A percentile compares a stretch with the other conserved stretches of the same genome.
phyloP scores from a whole-genome alignment of 2,113 vertebrate genomes.

The Grammomys dolichurus region DNA sequence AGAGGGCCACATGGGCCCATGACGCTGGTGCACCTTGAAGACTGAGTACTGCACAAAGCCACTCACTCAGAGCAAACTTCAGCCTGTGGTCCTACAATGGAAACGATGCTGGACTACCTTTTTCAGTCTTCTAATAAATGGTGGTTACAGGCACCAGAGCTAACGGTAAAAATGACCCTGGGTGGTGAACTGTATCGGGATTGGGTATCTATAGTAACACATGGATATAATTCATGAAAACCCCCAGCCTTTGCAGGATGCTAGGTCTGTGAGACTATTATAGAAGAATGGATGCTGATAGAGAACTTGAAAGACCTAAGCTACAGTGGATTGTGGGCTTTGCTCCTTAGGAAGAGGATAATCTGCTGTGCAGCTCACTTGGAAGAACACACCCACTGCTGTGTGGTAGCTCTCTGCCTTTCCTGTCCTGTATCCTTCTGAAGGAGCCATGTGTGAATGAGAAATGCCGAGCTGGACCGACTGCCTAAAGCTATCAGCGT shows the following conservation, averaged over 20 bases:
- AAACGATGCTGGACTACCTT: not conserved
- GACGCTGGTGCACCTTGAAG: not conserved
- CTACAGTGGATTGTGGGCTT: not conserved
- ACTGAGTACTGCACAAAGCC: not conserved
- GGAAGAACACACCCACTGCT: not conserved
- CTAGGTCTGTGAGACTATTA: not conserved
- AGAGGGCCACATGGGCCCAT: not conserved
- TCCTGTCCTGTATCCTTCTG: not conserved
- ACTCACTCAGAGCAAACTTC: not conserved
- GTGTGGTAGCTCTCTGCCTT: not conserved
- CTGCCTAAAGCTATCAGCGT: rapidly evolving
- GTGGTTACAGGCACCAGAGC: not conserved
- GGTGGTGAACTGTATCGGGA: not conserved
- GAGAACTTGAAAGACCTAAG: not conserved
- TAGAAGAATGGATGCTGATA: not conserved
- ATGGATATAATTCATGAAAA: not conserved
- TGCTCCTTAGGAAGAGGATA: not conserved
- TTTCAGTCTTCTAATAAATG: not conserved
- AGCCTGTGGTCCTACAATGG: not conserved
- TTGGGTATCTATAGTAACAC: not conserved
- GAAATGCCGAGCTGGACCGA: not conserved
- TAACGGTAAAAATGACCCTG: not conserved
- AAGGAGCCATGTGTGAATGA: not conserved
- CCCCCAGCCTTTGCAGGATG: not conserved
- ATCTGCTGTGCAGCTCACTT: not conserved